These are phyloP conservation scores for Zaprionus davidi DNA, from an alignment of 1,140 invertebrate genomes.

Conservation along the genomic window DNA sequence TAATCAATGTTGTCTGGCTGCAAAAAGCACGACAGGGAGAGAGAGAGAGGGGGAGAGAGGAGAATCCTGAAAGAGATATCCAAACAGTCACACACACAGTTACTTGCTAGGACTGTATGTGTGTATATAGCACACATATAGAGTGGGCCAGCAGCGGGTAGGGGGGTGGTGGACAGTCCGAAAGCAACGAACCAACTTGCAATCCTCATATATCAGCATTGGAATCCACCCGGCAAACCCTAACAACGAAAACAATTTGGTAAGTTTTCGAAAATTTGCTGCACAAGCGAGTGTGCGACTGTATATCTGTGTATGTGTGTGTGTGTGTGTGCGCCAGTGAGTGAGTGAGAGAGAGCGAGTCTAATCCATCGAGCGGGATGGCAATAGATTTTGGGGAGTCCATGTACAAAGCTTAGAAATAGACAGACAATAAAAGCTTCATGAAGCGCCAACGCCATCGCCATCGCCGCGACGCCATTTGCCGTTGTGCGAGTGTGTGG, in stretches of 20 bases:
- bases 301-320: constrained; percentile 14
- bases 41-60: constrained; percentile 12
- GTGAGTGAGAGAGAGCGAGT: constrained; percentile 47
- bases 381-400: constrained; percentile 59
- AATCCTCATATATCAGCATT: constrained; percentile 78
- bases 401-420: constrained; percentile 83
- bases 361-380: constrained; percentile 54
- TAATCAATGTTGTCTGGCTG: constrained; percentile 78
- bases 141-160: constrained; percentile 25
- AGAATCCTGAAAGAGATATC: neutral
- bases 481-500: constrained; percentile 40
- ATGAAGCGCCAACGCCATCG: constrained; percentile 71
- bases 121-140: constrained; percentile 41
- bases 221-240: constrained; percentile 81
- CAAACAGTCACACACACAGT: constrained; percentile 27
- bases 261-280: constrained; percentile 82
- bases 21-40: constrained; percentile 34
- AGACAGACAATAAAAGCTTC: constrained; percentile 83
- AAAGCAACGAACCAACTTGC: constrained; percentile 40
- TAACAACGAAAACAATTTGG: constrained; percentile 81
- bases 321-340: constrained; percentile 19
- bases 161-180: constrained; percentile 4
- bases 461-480: constrained; percentile 46
- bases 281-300: constrained; percentile 42
- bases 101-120: constrained; percentile 3